Percentiles rank a stretch among this genome's conserved stretches.
phyloP scores from a whole-genome alignment of 2,888 invertebrate genomes.

The Argyra leucocephala region DNA sequence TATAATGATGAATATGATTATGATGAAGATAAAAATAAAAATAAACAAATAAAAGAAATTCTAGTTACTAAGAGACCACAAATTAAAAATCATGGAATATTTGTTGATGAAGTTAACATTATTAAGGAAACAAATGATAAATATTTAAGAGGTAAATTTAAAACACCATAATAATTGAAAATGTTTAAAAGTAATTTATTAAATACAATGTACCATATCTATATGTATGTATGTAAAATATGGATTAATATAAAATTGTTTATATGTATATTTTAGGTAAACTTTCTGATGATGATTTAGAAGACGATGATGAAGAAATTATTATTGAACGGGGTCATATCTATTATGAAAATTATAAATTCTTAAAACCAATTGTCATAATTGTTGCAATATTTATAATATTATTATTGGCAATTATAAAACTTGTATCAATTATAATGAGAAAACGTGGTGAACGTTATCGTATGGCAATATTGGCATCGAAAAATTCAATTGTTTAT shows the following conservation, averaged over 20 bases:
- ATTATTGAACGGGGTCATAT: conserved; percentile 41
- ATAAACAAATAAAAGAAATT: not conserved
- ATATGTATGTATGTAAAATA: too few relatives aligned
- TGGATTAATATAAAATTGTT: not conserved
- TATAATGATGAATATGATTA: conserved; percentile 13
- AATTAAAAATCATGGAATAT: conserved; percentile 33
- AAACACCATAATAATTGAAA: not conserved
- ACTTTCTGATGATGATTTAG: conserved; percentile 32
- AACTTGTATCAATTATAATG: conserved; percentile 47
- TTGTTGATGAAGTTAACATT: conserved; percentile 36
- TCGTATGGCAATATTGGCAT: conserved; percentile 41
- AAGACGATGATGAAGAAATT: conserved; percentile 34
- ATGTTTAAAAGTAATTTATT: too few relatives aligned
- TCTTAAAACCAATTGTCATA: conserved; percentile 49
- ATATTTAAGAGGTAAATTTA: conserved; percentile 34
- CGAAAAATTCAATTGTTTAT: conserved; percentile 54
- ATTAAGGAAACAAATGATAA: conserved; percentile 35
- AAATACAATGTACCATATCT: too few relatives aligned
- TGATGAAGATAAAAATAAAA: conserved; percentile 18
- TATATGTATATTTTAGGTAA: conserved; percentile 29
- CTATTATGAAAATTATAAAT: conserved; percentile 46
- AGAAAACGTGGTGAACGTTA: conserved; percentile 46
- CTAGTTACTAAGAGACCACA: conserved; percentile 27
- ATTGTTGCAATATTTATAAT: conserved; percentile 51
- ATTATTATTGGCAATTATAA: conserved; percentile 48